Base-by-base conservation (phyloP, 2,113 vertebrate genomes). In the Megatriorchis doriae region DNA sequence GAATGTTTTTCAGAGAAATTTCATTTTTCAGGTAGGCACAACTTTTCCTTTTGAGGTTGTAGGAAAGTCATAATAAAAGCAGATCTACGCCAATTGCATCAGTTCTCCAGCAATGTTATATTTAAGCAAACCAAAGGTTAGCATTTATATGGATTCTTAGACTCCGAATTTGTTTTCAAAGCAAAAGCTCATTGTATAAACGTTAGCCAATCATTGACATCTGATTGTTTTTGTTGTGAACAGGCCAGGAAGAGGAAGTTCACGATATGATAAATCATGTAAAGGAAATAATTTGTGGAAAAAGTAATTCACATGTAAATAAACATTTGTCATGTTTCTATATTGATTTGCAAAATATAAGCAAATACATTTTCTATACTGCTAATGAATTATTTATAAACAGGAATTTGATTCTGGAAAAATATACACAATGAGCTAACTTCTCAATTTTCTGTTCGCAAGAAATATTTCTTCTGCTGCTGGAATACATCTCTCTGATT, bases 361-460 rank as follows among this genome's bases (percentile, higher is more conserved):
- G 31, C 19, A 86, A 94, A 90, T 72, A 80, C 16, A 31, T 59
- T 75, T 45, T 71, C 53, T 80, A 50, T 77, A 68, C 42, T 62
- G 48, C 47, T 70, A 67, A 81, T 95, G 55, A 95, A 96, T 97
- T 94, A 85, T 96, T 96, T 95, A 94, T 89, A 68, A 61, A 70
- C 17, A 86, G 34, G 85, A 40, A 72, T 61, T 63, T 53, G 59
- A 88, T 73, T 68, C n/a, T 86, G 71, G 31, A 48, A 72, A 90
- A 94, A 86, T 42, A 20, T 73, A 77, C 81, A 96, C 66, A 73
- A 38, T 38, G 32, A 66, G 45, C 45, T 70, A 66, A 83, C 71
- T 90, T 90, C 68, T 96, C 59, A 67, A 34, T 74, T 92, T 56
- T 81, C 43, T 80, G 43, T 45, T 80, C 86, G 66, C 58, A 78